Base-by-base conservation (phyloP, 2,113 vertebrate species). In the Gymnorhina tibicen region DNA sequence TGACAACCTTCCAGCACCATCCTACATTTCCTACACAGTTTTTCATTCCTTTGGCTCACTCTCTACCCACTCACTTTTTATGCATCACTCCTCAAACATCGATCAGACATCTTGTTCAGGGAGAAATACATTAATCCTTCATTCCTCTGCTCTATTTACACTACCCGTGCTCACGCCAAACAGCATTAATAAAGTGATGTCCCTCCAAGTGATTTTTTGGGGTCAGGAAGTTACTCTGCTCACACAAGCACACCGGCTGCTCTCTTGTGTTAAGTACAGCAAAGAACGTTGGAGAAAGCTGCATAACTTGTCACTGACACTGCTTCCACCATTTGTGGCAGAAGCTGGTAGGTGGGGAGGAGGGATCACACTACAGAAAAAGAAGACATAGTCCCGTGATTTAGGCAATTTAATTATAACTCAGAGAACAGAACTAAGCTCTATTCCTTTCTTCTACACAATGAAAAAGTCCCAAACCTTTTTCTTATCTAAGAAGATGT, bases 1-100 rank as follows among this genome's bases (percentile, higher is more conserved):
- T 97, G 96, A 93, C 89, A 96, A 44, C 23, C 30, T 93, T 93
- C 95, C 95, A 97, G 86, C 83, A 92, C 52, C 96, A 95, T 91
- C 95, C 91, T 84, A 95, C 93, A 87, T 75, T 93, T 95, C 83
- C 86, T 93, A 89, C 89, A 85, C 85, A 87, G 89, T 70, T 96
- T 92, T 88, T 95, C 79, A 77, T 87, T 96, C 93, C 94, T 95
- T 95, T 93, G 92, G 92, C 60, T 97, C 85, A 94, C 76, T 95
- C 66, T 63, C 94, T 81, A 78, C 93, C 94, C 95, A 96, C 96
- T 97, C 91, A 47, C 69, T 91, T 86, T 90, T 84, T 86, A 95
- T 93, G 86, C 73, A 92, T 92, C 93, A 70, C 56, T 91, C 80
- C 78, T 87, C 83, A 89, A 91, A 52, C 75, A 86, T 35, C 0